Base-by-base conservation (phyloP, 2,888 invertebrate genomes). In the Pandemis cinnamomeana region DNA sequence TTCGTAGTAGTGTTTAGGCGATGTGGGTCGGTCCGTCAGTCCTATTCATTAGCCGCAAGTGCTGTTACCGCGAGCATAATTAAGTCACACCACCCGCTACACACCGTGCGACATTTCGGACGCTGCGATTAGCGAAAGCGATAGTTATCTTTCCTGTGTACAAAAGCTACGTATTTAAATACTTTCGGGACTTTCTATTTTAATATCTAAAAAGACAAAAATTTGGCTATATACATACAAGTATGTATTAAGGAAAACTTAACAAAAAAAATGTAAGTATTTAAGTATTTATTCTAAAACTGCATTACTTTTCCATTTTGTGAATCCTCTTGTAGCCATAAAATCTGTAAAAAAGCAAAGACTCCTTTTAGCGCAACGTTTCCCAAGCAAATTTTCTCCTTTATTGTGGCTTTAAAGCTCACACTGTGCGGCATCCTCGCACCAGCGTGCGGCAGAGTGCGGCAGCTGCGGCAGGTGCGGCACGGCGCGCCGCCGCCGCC, bases 1-100 rank as follows among this genome's bases (percentile, higher is more conserved):
- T 27, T 27, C 7, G 11, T 64, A 64, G 51, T 51, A 51, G 20
- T 53, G 13, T 27, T 67, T 41, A 36, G 15, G 41, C 41, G 41
- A 67, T 64, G 67, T 67, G 41, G 67, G 67, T 67, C 67, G 41
- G 67, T 36, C 27, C 27, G 27, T 36, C 27, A 4, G 27, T 51
- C 53, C 67, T 67, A 67, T 53, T 67, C 67, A 53, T 67, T 53
- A 53, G 67, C 36, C 13, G 7, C 64, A 15, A 64, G 67, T 53
- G 41, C 53, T 67, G 67, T 67, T 66, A 66, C 5, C 10, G 58
- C 41, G 67, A 53, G 15, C 67, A 53, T 67, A 53, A 67, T 41
- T 15, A 53, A 36, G 41, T 36, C 53, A 53, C 67, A 8, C 6
- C 66, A n/a, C 41, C 1, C 15, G 67, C 27, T 11, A 6, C 46